Percentiles rank a stretch among this genome's conserved stretches.
These are phyloP conservation scores for Callyntrura guangdongensis DNA, from an alignment of 2,888 invertebrate genomes.

Conservation along the genomic window DNA sequence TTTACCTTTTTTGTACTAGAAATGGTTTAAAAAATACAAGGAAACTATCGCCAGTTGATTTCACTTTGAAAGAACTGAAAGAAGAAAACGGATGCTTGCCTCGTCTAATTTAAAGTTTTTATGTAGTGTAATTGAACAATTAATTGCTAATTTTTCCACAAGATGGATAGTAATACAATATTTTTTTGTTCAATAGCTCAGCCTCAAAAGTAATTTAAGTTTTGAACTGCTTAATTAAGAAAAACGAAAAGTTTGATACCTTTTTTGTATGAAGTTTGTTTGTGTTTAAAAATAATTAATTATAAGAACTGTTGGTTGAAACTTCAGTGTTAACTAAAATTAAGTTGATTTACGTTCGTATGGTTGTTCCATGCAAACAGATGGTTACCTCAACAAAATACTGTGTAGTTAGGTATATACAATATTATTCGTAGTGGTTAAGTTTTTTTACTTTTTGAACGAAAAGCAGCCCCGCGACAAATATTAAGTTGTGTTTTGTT, in stretches of 20 bases:
- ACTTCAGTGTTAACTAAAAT: no score
- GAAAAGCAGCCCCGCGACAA: no score
- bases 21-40: not conserved
- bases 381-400: no score
- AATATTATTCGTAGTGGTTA: no score
- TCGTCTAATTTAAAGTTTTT: not conserved
- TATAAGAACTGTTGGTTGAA: no score
- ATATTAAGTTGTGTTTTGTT: no score
- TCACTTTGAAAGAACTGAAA: constrained; percentile 17
- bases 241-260: not conserved
- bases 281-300: no score
- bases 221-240: not conserved
- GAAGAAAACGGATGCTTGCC: constrained; percentile 34
- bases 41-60: not conserved
- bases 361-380: no score
- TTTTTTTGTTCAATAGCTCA: not conserved
- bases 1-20: constrained; percentile 18
- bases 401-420: no score
- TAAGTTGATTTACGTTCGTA: no score
- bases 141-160: not conserved
- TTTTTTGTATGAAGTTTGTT: not conserved
- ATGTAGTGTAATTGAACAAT: not conserved
- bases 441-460: no score
- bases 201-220: not conserved
- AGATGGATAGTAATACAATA: not conserved